Base-by-base conservation (phyloP, 2,797 vertebrate genomes). In the Columba guinea region DNA sequence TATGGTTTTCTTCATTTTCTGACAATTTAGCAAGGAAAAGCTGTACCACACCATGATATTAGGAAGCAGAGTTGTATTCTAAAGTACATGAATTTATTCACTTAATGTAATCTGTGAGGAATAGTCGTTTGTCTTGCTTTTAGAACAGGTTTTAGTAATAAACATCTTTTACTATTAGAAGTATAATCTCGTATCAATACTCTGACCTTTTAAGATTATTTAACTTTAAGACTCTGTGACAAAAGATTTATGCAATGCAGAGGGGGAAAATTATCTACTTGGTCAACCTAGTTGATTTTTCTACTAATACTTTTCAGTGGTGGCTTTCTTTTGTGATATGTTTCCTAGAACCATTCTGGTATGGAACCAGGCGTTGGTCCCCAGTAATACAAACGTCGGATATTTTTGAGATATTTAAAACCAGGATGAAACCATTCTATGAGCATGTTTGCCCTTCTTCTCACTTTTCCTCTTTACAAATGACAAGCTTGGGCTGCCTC, bases 131-230 rank as follows among this genome's bases (percentile, higher is more conserved):
- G 69, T 88, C 69, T 81, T 81, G 77, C 27, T 76, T 91, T 76
- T 87, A 67, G 62, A 93, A 63, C n/a, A 59, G 70, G 49, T 82
- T 95, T 94, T 89, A 88, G 89, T 68, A 85, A 89, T 90, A 88
- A 94, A 76, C 51, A 69, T 60, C 44, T 27, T 94, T 89, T 90
- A 41, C 73, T 68, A 13, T 81, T 91, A 76, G 24, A 91, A 64
- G 32, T 86, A 81, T 73, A 78, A 78, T 73, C 52, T 71, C 60
- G 37, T 56, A 59, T 55, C 10, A 6, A 79, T 87, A 84, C n/a
- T 78, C 67, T 78, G 87, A 84, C 85, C 37, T 87, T 82, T 91
- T 74, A 64, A 87, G 93, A 86, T 64, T 48, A n/a, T 39, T 91
- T 90, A 77, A 62, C 53, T 81, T 85, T 13, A 63, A 53, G 32